Percentiles rank a stretch among this genome's conserved stretches.
Evolutionary conservation across 2,113 vertebrate genomes (phyloP).

Genomic region (Echinops telfairi): DNA sequence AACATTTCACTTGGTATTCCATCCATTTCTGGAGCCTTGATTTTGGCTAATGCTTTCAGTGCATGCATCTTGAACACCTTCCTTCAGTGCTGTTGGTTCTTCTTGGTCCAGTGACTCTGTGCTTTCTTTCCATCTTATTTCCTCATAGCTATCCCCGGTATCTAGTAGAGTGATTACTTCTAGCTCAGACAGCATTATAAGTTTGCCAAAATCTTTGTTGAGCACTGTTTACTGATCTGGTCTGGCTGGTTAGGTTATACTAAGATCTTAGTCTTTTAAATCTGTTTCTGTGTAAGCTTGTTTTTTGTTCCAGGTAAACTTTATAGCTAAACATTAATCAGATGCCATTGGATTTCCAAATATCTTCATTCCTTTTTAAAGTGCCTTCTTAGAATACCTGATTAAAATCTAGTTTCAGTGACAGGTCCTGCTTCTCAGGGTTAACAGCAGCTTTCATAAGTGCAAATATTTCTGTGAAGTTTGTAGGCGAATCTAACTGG

Average conservation of each 20-base stretch:
- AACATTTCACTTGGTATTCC: no score
- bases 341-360: no score
- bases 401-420: conserved; percentile 5
- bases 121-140: no score
- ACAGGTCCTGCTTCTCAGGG: not conserved
- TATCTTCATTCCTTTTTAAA: not conserved
- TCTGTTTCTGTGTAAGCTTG: not conserved
- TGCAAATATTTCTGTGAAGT: not conserved
- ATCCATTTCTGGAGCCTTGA: no score
- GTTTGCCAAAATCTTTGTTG: not conserved
- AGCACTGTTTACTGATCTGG: not conserved
- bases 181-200: not conserved
- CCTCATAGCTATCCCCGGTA: not conserved
- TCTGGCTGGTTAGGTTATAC: not conserved
- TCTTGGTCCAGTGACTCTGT: no score
- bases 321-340: no score
- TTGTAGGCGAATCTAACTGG: conserved; percentile 19
- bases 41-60: no score
- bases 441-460: conserved; percentile 5
- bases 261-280: not conserved
- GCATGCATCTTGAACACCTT: no score
- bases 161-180: not conserved
- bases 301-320: conserved; percentile 18
- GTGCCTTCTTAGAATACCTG: conserved; percentile 23
- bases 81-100: no score